A percentile compares a stretch with the other conserved stretches of the same genome.
These are phyloP conservation scores for Drosophila prosaltans DNA, from an alignment of 1,140 invertebrate genomes.

Conservation along the genomic window DNA sequence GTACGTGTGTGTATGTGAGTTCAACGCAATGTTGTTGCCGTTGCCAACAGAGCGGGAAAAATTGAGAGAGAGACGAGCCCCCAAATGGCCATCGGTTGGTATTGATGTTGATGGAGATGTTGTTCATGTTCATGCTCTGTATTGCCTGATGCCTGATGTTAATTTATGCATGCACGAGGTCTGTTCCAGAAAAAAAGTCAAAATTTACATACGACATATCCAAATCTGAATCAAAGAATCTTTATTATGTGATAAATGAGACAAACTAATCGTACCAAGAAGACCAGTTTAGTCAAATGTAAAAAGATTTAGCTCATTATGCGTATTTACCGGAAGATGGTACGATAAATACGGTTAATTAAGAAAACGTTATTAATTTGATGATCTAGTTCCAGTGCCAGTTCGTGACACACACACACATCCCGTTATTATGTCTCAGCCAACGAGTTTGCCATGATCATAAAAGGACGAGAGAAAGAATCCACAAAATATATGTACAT, in stretches of 20 bases:
- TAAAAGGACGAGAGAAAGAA: too few relatives aligned
- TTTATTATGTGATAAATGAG: too few relatives aligned
- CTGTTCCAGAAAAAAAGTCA: background rate
- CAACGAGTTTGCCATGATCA: too few relatives aligned
- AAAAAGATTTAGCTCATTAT: background rate
- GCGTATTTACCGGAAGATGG: background rate
- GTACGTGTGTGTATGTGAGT: constrained; percentile 31
- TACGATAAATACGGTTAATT: background rate
- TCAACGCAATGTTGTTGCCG: constrained; percentile 29
- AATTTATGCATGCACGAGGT: constrained; percentile 30
- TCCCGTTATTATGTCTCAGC: too few relatives aligned
- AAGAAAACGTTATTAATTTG: too few relatives aligned
- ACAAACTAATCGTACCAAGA: background rate
- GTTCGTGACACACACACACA: too few relatives aligned
- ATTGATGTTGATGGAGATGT: constrained; percentile 28
- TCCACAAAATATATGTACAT: too few relatives aligned
- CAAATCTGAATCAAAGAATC: too few relatives aligned
- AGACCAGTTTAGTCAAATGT: background rate
- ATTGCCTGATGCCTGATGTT: constrained; percentile 39
- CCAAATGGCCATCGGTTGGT: constrained; percentile 44
- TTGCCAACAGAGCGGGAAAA: constrained; percentile 14
- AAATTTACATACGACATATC: too few relatives aligned
- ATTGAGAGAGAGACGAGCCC: constrained; percentile 62
- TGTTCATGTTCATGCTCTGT: constrained; percentile 43
- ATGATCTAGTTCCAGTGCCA: too few relatives aligned